A percentile compares a stretch with the other conserved stretches of the same genome.
These are phyloP conservation scores for Cynoglossus semilaevis DNA, from an alignment of 2,113 vertebrate species.

Conservation along the genomic window DNA sequence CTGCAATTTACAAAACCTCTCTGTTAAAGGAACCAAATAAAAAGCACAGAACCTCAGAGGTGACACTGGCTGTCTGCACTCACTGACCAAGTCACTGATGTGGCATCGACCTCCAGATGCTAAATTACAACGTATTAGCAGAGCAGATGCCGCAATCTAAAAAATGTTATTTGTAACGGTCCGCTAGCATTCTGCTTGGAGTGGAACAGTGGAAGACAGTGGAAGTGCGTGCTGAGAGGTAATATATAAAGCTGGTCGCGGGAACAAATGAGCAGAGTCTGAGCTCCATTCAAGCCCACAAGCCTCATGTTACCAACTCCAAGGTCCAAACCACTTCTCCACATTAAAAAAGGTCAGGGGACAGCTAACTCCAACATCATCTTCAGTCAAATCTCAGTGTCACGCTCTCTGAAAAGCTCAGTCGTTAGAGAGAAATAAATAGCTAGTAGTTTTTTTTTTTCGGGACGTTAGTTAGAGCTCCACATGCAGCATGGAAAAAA, in stretches of 20 bases:
- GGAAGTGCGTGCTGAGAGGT: constrained; percentile 19
- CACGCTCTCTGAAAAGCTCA: constrained; percentile 38
- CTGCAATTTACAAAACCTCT: constrained; percentile 11
- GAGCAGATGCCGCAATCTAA: constrained; percentile 34
- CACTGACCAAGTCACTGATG: constrained; percentile 15
- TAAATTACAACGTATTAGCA: constrained; percentile 42
- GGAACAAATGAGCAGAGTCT: constrained; percentile 32
- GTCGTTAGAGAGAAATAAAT: constrained; percentile 14
- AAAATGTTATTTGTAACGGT: constrained; percentile 36
- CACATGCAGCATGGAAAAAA: constrained; percentile 48
- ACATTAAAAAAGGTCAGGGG: constrained; percentile 44
- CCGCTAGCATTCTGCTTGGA: constrained; percentile 23
- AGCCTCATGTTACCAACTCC: constrained; percentile 36
- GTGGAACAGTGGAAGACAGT: constrained; percentile 12
- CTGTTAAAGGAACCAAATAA: neutral
- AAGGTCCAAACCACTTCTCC: constrained; percentile 41
- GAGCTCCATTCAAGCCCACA: constrained; percentile 41
- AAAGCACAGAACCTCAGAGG: neutral
- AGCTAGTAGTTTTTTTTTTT: constrained; percentile 17
- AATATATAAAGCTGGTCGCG: constrained; percentile 17
- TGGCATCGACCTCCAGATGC: constrained; percentile 28
- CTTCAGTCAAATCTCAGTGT: constrained; percentile 41
- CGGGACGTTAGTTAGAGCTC: constrained; percentile 43
- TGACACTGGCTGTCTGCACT: constrained; percentile 11
- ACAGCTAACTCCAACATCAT: constrained; percentile 23